A percentile compares a stretch with the other conserved stretches of the same genome.
phyloP scores from a whole-genome alignment of 2,797 vertebrate genomes.

The Rhynchonycteris naso region DNA sequence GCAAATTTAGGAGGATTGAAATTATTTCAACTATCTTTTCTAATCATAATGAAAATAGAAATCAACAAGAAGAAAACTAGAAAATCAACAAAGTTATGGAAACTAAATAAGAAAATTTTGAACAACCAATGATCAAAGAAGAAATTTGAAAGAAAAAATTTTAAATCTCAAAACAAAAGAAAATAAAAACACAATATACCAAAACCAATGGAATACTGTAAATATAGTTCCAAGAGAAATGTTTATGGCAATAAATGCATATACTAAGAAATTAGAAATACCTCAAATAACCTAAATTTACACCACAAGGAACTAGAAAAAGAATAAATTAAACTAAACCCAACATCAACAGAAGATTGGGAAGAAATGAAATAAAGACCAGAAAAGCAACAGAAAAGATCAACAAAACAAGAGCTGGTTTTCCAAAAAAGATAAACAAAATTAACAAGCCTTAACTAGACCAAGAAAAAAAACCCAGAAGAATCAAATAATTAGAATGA shows the following conservation, averaged over 20 bases:
- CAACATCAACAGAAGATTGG: neutral
- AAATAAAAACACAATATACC: neutral
- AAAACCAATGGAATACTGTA: neutral
- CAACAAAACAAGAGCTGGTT: neutral
- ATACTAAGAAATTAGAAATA: neutral
- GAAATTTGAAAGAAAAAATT: neutral
- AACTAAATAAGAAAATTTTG: neutral
- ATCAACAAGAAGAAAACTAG: neutral
- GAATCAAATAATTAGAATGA: neutral
- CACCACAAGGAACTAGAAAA: neutral
- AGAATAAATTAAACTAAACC: neutral
- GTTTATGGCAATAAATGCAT: neutral
- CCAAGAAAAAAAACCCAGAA: neutral
- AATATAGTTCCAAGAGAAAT: neutral
- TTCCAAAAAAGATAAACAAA: neutral
- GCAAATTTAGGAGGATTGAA: conserved; percentile 20
- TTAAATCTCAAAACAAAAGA: neutral
- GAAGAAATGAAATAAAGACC: neutral
- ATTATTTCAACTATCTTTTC: conserved; percentile 10
- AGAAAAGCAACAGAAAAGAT: neutral
- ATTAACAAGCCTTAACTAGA: neutral
- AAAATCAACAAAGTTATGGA: neutral
- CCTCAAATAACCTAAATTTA: neutral
- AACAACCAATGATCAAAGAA: neutral
- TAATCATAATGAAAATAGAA: conserved; percentile 4